phyloP scores from a whole-genome alignment of 2,113 vertebrate genomes.

The Misgurnus anguillicaudatus region DNA sequence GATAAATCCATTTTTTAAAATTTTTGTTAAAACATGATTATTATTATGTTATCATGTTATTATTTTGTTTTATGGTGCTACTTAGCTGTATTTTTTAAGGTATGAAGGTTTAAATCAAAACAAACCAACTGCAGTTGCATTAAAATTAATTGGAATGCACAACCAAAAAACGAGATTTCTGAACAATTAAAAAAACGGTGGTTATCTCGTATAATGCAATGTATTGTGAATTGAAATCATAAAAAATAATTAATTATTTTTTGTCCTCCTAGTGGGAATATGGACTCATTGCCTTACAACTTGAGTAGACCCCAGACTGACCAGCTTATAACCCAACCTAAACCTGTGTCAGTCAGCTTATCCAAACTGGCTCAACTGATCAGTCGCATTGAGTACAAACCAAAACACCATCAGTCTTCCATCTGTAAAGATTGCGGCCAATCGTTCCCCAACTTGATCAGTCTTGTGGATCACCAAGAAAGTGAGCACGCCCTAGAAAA shows the following conservation, averaged over 20 bases:
- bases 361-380: conserved; percentile 69
- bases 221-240: too few species aligned
- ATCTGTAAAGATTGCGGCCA: conserved; percentile 62
- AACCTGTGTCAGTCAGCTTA: conserved; percentile 56
- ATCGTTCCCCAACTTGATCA: conserved; percentile 49
- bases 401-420: conserved; percentile 31
- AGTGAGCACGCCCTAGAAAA: conserved; percentile 60
- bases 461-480: conserved; percentile 63
- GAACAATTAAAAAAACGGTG: too few species aligned
- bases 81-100: too few species aligned
- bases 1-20: too few species aligned
- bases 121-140: too few species aligned
- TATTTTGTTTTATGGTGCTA: too few species aligned
- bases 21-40: too few species aligned
- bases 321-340: conserved; percentile 57
- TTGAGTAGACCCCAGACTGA: conserved; percentile 58
- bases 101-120: too few species aligned
- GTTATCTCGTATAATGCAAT: too few species aligned
- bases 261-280: conserved; percentile 43
- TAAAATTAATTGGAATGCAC: too few species aligned
- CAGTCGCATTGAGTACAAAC: conserved; percentile 58
- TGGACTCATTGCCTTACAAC: conserved; percentile 67
- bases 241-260: not conserved
- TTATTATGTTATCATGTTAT: too few species aligned
- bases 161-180: too few species aligned